Base-by-base conservation (phyloP, 2,888 invertebrate species). In the Tholera decimalis region DNA sequence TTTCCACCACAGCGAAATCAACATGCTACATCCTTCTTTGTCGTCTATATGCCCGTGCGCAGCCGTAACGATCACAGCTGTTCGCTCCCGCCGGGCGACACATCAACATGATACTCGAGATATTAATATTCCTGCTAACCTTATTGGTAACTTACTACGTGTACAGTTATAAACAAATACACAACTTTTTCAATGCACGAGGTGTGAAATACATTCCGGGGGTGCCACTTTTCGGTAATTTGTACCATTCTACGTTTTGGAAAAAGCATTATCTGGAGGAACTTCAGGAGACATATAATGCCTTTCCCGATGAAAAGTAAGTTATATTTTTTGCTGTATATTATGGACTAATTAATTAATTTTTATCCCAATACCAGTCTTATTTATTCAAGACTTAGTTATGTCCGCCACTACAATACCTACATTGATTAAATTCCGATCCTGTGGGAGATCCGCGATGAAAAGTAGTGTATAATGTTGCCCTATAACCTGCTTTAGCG, bases 181-280 rank as follows among this genome's bases (percentile, higher is more conserved):
- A 93, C 26, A 73, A 79, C 1, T 80, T 82, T 41, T 93, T 89
- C 18, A 82, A 87, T 1, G 73, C 85, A 3, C 83, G 76, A 7
- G 92, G 85, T 11, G 78, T 95, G 1, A 93, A 89, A 39, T 92
- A 83, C 63, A n/a, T 88, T 0, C 86, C 90, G 0, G 92, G 92
- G 0, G 51, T 88, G 24, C 95, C 94, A 0, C 13, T 93, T 3
- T 93, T 94, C 47, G 95, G 95, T 0, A 94, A 94, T 47, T 61
- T 73, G 0, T 59, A 87, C 0, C 66, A 68, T 0, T 87, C 88
- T 51, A 85, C 86, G 0, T 80, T 91, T 3, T 39, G 78, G 18
- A 90, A 65, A 50, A 80, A 59, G 7, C 94, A 94, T 73, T 35
- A 86, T 1, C 11, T 86, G 22, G 86, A 91, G 1, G 93, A 94